Conservation (phyloP, 2,797 vertebrate species). For the Passerculus sandwichensis region DNA sequence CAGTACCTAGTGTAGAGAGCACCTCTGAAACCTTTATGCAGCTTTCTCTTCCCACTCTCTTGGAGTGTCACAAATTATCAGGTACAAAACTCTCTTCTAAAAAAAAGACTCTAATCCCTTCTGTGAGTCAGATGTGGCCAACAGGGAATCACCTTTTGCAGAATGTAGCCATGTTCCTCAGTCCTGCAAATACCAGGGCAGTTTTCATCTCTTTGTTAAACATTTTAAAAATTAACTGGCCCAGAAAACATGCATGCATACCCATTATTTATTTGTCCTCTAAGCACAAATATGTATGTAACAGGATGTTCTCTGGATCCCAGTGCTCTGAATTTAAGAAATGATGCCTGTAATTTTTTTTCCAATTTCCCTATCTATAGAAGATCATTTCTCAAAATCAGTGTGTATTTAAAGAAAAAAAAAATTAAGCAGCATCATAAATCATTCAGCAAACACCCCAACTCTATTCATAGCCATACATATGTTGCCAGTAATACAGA, state of each 20-base stretch:
- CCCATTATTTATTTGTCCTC: not conserved
- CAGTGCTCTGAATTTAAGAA: not conserved
- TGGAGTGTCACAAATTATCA: not conserved
- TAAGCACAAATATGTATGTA: not conserved
- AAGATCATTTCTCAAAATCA: not conserved
- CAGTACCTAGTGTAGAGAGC: not conserved
- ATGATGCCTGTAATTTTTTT: not conserved
- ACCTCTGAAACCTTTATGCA: not conserved
- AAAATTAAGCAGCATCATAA: conserved; percentile 58
- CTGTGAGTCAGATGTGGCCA: not conserved
- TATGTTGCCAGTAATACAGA: conserved; percentile 78
- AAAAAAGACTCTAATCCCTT: not conserved
- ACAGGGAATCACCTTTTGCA: not conserved
- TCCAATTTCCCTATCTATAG: not conserved
- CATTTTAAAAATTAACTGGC: not conserved
- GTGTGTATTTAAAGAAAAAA: conserved; percentile 44
- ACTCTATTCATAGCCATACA: conserved; percentile 78
- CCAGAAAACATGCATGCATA: not conserved
- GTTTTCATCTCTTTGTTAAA: conserved; percentile 5
- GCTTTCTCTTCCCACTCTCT: not conserved
- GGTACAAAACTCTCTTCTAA: not conserved
- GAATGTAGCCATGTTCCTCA: not conserved
- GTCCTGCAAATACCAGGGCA: not conserved
- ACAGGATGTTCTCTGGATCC: not conserved
- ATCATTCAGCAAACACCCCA: conserved; percentile 71